phyloP scores from a whole-genome alignment of 2,888 invertebrate genomes.

The Tenodera sinensis region DNA sequence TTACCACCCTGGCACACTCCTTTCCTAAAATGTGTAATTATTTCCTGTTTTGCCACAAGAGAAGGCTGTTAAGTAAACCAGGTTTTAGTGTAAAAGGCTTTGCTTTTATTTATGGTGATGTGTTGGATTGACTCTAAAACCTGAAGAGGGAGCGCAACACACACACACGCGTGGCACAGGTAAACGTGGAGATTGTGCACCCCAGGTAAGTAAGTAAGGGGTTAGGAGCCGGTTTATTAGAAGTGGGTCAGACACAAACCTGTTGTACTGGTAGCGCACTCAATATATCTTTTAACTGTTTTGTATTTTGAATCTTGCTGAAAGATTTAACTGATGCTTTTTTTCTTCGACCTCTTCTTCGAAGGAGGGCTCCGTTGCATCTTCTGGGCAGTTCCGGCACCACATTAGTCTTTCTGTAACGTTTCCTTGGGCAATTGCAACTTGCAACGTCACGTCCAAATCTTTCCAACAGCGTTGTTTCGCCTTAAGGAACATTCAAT shows the following conservation, averaged over 20 bases:
- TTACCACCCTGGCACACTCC: neutral
- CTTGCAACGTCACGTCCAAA: too few relatives aligned
- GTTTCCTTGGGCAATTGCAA: too few relatives aligned
- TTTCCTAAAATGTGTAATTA: neutral
- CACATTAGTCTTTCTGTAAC: neutral
- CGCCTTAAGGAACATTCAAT: too few relatives aligned
- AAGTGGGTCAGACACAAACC: neutral
- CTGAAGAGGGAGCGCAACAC: neutral
- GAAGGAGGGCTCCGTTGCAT: neutral
- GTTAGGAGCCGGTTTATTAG: neutral
- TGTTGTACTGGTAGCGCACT: neutral
- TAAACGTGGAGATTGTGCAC: neutral
- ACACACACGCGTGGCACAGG: neutral
- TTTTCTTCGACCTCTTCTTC: neutral
- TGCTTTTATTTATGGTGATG: neutral
- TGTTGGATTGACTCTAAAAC: neutral
- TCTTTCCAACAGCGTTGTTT: too few relatives aligned
- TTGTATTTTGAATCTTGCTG: neutral
- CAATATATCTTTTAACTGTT: neutral
- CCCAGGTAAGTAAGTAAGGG: neutral
- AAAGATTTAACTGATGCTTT: neutral
- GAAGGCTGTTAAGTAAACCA: neutral
- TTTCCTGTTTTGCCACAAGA: neutral
- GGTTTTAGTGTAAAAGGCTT: neutral
- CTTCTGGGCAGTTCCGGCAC: neutral